Evolutionary conservation across 2,888 invertebrate genomes (phyloP).

Genomic region (Tetragonula carbonaria): DNA sequence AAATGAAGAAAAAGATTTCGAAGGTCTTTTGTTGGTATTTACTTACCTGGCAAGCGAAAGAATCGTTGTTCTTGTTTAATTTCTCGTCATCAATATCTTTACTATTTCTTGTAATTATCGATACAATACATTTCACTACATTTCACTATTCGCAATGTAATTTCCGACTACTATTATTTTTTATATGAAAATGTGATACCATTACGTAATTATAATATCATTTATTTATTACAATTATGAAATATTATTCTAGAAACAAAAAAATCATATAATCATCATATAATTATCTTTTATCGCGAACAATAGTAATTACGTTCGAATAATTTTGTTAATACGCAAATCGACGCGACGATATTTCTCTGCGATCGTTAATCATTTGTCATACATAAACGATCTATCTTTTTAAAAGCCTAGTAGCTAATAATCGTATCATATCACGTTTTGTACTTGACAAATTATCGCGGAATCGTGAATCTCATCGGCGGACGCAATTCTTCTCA

Average conservation of each 20-base stretch:
- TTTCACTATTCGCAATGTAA: neutral
- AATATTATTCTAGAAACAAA: neutral
- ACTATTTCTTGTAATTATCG: neutral
- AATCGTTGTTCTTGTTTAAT: slow-evolving; percentile 6
- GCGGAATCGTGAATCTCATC: neutral
- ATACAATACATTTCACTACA: neutral
- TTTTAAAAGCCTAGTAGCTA: neutral
- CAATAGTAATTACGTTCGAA: neutral
- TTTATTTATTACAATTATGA: neutral
- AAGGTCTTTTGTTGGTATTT: neutral
- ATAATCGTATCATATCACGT: neutral
- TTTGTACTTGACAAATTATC: neutral
- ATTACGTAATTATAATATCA: neutral
- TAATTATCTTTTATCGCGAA: neutral
- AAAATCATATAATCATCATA: neutral
- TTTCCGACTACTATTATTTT: neutral
- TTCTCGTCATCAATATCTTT: slow-evolving; percentile 11
- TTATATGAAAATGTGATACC: neutral
- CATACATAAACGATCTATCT: neutral
- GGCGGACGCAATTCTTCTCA: neutral
- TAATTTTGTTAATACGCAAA: slow-evolving; percentile 2
- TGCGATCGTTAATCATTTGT: neutral
- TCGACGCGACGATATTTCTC: neutral
- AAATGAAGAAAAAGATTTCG: neutral
- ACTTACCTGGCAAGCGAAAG: slow-evolving; percentile 16